A percentile compares a stretch with the other conserved stretches of the same genome.
Evolutionary conservation across 2,797 vertebrate genomes (phyloP).

Genomic region (Sebastes iracundus): DNA sequence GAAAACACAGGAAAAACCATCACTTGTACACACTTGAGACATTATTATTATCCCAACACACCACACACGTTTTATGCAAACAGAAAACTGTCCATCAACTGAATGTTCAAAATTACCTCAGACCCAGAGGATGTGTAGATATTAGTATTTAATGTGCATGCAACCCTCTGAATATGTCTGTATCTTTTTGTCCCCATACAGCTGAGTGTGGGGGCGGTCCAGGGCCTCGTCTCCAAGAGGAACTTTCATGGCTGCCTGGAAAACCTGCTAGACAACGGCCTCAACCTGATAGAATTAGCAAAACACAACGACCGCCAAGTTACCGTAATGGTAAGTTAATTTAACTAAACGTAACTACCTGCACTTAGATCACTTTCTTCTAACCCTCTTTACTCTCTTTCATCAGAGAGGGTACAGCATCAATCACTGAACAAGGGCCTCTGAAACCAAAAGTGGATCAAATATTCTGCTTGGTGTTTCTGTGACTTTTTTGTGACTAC

Average conservation of each 20-base stretch:
- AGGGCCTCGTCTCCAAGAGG: conserved; percentile 68
- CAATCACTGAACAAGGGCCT: not conserved
- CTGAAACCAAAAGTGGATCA: not conserved
- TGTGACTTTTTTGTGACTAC: not conserved
- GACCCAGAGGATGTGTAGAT: not conserved
- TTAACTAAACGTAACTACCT: not conserved
- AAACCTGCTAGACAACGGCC: conserved; percentile 89
- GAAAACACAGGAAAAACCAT: not conserved
- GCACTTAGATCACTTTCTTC: not conserved
- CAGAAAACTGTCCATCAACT: not conserved
- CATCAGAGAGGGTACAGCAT: not conserved
- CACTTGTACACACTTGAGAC: not conserved
- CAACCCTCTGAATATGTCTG: not conserved
- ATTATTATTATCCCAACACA: not conserved
- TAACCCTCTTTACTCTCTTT: not conserved
- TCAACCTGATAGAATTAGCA: conserved; percentile 86
- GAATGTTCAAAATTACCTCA: not conserved
- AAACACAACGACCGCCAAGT: conserved; percentile 82
- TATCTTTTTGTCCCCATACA: conserved; percentile 55
- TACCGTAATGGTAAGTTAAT: conserved; percentile 78
- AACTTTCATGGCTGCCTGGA: conserved; percentile 93
- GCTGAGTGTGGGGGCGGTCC: conserved; percentile 90
- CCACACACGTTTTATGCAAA: not conserved
- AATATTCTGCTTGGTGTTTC: not conserved
- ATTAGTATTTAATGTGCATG: not conserved